Evolutionary conservation across 2,113 vertebrate species (phyloP).

Genomic region (Okapia johnstoni): DNA sequence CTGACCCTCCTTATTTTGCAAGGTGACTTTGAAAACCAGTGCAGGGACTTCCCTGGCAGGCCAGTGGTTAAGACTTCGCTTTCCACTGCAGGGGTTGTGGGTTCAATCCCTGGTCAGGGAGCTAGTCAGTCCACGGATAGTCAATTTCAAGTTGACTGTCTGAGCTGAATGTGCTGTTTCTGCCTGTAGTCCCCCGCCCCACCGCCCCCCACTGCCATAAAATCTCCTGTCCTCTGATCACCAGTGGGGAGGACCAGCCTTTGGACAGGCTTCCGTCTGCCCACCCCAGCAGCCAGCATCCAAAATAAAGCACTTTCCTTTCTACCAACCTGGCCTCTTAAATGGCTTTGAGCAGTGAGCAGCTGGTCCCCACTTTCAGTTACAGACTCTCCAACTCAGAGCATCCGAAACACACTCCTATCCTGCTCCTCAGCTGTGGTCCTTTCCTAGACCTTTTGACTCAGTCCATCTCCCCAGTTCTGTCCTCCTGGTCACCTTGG

Average conservation of each 20-base stretch:
- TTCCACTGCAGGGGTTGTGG: neutral
- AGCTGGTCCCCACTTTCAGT: neutral
- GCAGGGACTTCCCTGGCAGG: neutral
- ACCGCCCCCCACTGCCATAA: neutral
- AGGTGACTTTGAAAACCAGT: neutral
- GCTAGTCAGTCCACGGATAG: neutral
- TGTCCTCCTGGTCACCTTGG: neutral
- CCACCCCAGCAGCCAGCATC: neutral
- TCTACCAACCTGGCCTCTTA: neutral
- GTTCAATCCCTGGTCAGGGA: neutral
- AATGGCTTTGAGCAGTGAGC: neutral
- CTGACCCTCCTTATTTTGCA: neutral
- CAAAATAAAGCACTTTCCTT: neutral
- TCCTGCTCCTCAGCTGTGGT: neutral
- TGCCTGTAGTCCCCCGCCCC: neutral
- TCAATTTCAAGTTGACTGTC: neutral
- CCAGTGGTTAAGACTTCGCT: neutral
- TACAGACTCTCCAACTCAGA: neutral
- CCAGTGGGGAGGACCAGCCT: neutral
- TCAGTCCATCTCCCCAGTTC: neutral
- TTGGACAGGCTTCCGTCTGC: neutral
- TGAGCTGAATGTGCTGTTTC: neutral
- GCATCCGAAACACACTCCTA: neutral
- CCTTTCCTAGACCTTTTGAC: neutral
- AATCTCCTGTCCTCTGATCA: neutral